Evolutionary conservation across 2,888 invertebrate species (phyloP).

Genomic region (Trachelus tabidus): DNA sequence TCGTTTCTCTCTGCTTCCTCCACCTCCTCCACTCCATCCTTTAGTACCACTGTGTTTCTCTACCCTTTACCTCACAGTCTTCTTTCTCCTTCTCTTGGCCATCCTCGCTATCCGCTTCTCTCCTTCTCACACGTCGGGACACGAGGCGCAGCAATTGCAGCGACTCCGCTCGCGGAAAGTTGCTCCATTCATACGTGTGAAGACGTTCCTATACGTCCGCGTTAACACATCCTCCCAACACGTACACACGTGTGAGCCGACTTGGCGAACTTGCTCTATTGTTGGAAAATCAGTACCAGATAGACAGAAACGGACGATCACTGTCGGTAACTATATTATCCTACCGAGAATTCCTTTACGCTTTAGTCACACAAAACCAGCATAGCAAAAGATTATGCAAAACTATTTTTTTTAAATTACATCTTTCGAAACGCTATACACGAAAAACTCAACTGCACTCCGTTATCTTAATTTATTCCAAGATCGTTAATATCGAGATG

Average conservation of each 20-base stretch:
- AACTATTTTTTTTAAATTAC: background rate
- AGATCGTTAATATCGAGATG: background rate
- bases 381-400: too few species aligned
- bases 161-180: conserved; percentile 10
- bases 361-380: background rate
- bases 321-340: background rate
- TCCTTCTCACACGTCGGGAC: conserved; percentile 7
- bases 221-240: conserved; percentile 13
- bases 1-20: background rate
- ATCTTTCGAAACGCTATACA: background rate
- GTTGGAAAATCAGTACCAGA: conserved; percentile 1
- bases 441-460: background rate
- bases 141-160: background rate
- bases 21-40: background rate
- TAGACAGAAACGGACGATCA: background rate
- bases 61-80: background rate
- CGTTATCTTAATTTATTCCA: background rate
- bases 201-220: conserved; percentile 27
- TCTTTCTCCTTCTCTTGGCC: background rate
- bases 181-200: conserved; percentile 37
- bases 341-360: background rate
- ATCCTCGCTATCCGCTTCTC: conserved; percentile 11
- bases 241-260: conserved; percentile 15
- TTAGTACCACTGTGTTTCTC: background rate
- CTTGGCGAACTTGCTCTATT: conserved; percentile 12